phyloP scores from a whole-genome alignment of 2,113 vertebrate genomes.

The Suricata suricatta region DNA sequence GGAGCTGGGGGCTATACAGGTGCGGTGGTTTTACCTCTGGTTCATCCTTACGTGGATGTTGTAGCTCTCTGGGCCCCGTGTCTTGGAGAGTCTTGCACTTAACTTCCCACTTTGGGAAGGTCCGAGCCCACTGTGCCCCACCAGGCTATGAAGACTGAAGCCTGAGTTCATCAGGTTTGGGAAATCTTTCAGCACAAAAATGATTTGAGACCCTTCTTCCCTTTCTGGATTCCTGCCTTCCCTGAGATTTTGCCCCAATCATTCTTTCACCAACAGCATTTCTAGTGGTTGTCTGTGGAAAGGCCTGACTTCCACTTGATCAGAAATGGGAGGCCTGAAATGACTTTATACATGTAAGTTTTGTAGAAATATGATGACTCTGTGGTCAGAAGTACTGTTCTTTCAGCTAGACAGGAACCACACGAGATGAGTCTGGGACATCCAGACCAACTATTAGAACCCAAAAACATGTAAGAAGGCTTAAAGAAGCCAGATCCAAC shows the following conservation, averaged over 20 bases:
- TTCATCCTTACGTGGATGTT: neutral
- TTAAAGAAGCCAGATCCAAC: neutral
- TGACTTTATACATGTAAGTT: neutral
- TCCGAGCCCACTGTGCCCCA: neutral
- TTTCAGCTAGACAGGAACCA: neutral
- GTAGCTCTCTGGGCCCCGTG: neutral
- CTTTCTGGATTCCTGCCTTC: neutral
- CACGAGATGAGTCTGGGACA: neutral
- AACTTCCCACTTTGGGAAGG: neutral
- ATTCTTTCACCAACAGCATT: neutral
- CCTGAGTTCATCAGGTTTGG: neutral
- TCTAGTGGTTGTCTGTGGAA: neutral
- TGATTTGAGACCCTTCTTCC: neutral
- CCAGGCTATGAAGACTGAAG: neutral
- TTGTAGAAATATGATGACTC: neutral
- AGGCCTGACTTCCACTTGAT: neutral
- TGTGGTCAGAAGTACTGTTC: neutral
- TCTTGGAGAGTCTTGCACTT: neutral
- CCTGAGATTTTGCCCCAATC: neutral
- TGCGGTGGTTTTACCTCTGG: neutral
- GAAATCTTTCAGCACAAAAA: neutral
- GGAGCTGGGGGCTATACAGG: rapidly evolving
- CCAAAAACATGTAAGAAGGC: neutral
- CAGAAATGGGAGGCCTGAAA: neutral
- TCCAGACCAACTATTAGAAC: neutral